Base-by-base conservation (phyloP, 2,888 invertebrate species). In the Acanthopleura granulata region DNA sequence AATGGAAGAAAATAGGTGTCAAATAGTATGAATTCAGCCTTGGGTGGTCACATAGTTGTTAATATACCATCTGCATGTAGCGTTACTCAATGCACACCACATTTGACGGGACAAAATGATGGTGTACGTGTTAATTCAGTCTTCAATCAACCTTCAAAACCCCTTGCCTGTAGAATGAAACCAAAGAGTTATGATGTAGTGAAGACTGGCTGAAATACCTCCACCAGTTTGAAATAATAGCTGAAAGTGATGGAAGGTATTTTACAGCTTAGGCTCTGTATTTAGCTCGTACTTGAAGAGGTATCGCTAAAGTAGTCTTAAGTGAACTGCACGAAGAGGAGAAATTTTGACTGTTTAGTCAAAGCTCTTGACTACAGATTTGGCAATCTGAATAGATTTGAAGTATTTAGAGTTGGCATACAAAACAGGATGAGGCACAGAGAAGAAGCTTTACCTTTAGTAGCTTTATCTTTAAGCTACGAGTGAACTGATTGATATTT, bases 191-290 rank as follows among this genome's bases (percentile, higher is more conserved):
- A 61, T 77, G 76, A 76, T 72, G 79, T 22, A 66, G 49, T 25
- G 76, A 74, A 12, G 79, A 79, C 29, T 30, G 77, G 16, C 76
- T 77, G n/a, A 79, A 81, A 15, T 79, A 76, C 62, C 49, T 78
- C 0, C 40, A 76, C 15, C 79, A 79, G 30, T 81, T 79, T 72
- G 51, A 79, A 40, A 79, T 79, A 29, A 50, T 78, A 15, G 40
- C 78, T 6, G 79, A 79, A 27, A 62, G 80, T 29, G 78, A 81
- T 74, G 61, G n/a, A 14, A 71, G 74, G 74, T 16, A 49, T 62
- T 25, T 22, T 9, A 40, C 14, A 18, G 14, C 16, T n/a, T 49
- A 79, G 79, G 70, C 73, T 78, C 15, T 50, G 80, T 72, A 76
- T 51, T 62, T 80, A 27, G 81, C 80, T 12, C 75, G 77, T 61